phyloP scores from a whole-genome alignment of 1,140 invertebrate species.

The Rhyzopertha dominica region DNA sequence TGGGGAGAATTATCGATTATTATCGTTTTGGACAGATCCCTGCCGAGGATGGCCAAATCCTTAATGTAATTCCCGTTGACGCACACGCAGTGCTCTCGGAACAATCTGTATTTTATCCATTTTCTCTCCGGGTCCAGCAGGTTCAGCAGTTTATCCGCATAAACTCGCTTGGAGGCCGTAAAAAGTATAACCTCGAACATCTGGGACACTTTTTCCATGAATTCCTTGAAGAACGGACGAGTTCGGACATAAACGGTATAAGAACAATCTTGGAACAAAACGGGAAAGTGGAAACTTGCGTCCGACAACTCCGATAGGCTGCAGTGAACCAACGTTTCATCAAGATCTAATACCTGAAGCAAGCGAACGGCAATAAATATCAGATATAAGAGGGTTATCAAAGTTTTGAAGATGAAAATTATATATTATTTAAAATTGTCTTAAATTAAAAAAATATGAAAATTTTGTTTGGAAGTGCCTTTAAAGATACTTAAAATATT shows the following conservation, averaged over 20 bases:
- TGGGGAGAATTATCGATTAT: slow-evolving; percentile 93
- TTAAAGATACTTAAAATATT: too few species aligned
- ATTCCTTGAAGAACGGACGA: slow-evolving; percentile 85
- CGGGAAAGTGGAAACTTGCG: slow-evolving; percentile 90
- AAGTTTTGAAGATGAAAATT: neutral
- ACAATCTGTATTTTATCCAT: slow-evolving; percentile 87
- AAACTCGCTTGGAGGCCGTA: slow-evolving; percentile 93
- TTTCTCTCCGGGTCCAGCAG: slow-evolving; percentile 83
- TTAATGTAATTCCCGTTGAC: slow-evolving; percentile 97
- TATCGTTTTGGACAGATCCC: slow-evolving; percentile 87
- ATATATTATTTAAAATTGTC: neutral
- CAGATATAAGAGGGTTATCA: neutral
- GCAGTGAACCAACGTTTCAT: slow-evolving; percentile 95
- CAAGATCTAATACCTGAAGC: slow-evolving; percentile 59
- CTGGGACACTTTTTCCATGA: slow-evolving; percentile 81
- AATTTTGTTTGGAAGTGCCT: too few species aligned
- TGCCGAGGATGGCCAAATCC: slow-evolving; percentile 86
- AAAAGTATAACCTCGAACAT: slow-evolving; percentile 94
- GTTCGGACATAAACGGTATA: slow-evolving; percentile 85
- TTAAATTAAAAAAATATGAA: neutral
- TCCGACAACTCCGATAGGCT: slow-evolving; percentile 88
- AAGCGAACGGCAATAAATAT: neutral
- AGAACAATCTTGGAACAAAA: slow-evolving; percentile 80
- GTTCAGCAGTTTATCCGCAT: slow-evolving; percentile 92
- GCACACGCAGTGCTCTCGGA: slow-evolving; percentile 92